Base-by-base conservation (phyloP, 2,797 vertebrate genomes). In the Neomorphus geoffroyi region DNA sequence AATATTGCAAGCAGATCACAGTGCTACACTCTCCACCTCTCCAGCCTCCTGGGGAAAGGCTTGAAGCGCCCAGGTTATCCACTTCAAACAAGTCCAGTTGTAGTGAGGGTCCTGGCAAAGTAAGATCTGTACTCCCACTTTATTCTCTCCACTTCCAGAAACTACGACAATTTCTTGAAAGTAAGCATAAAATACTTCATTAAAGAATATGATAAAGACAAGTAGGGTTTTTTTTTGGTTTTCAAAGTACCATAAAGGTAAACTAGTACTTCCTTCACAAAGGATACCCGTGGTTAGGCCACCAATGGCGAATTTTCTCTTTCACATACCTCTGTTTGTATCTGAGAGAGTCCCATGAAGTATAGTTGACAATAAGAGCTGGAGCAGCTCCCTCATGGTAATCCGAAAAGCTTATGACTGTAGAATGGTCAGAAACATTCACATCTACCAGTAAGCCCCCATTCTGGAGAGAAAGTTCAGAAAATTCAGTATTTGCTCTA, bases 321-420 rank as follows among this genome's bases (percentile, higher is more conserved):
- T 64, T 45, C 39, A 28, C 97, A 75, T 95, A 99, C 99, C 99
- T 99, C 96, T 99, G 99, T 51, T 78, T 98, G 69, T 99, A 99
- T 57, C 93, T 97, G 80, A 99, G 95, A 32, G 89, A 86, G 12
- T 97, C 97, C 97, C 98, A 98, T 1, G 98, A 97, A 1, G 99
- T 99, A 77, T 99, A 99, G 96, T 99, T 99, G 57, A 99, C 97
- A 86, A 99, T 97, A 50, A 99, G 97, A 21, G 98, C 99, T 8
- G 99, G 99, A 53, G 99, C 99, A 21, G 98, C 98, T 61, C 99
- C 99, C 57, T 99, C 98, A 2, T 99, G 98, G 91, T 99, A 99
- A 95, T 99, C 98, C 0, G 93, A 98, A 96, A 99, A 99, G 77
- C 97, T 98, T 94, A 99, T 98, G 72, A 99, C 82, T 17, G 98